These are phyloP conservation scores for Hafferia zeledoni DNA, from an alignment of 2,797 vertebrate species.

Conservation along the genomic window DNA sequence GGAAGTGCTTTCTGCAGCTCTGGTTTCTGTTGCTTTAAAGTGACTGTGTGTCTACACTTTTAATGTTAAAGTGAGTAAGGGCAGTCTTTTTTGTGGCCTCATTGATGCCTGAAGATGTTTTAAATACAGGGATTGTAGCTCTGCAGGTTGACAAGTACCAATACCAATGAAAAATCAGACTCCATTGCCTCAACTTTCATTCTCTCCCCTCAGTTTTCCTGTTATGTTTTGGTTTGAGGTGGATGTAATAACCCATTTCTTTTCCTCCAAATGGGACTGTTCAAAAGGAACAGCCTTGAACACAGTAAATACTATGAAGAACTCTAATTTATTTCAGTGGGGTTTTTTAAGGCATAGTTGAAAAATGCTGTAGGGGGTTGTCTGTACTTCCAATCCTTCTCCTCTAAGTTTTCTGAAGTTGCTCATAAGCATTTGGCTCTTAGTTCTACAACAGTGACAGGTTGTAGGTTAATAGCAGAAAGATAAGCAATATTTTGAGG, in stretches of 20 bases:
- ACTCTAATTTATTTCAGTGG: neutral
- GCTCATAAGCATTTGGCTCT: neutral
- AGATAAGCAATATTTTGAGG: neutral
- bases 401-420: neutral
- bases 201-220: neutral
- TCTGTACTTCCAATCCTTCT: neutral
- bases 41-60: neutral
- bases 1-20: neutral
- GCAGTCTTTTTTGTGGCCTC: neutral
- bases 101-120: neutral
- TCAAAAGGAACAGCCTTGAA: neutral
- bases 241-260: neutral
- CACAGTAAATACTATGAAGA: neutral
- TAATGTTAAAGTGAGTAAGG: neutral
- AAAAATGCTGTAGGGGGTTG: neutral
- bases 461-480: neutral
- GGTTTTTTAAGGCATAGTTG: neutral
- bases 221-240: neutral
- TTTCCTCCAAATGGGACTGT: neutral
- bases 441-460: neutral
- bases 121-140: neutral
- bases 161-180: neutral
- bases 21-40: neutral
- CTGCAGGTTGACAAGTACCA: neutral
- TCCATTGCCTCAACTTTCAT: neutral